Conservation (phyloP, 2,113 vertebrate species). For the Erinaceus europaeus region DNA sequence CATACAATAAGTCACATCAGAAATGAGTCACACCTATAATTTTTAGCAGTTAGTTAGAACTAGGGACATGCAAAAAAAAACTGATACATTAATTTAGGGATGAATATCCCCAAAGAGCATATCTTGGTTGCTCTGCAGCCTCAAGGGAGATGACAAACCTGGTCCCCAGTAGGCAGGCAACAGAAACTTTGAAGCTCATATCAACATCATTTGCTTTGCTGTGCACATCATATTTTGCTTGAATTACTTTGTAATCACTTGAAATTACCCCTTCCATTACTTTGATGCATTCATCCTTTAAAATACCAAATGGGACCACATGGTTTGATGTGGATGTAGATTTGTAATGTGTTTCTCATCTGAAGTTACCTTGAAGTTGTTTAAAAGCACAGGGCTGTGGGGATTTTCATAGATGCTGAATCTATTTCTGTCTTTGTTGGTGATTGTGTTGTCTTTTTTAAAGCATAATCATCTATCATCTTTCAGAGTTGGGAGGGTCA, state of each 20-base stretch:
- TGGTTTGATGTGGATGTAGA: background rate
- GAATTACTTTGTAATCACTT: conserved; percentile 55
- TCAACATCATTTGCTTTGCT: background rate
- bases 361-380: background rate
- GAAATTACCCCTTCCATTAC: conserved; percentile 38
- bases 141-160: background rate
- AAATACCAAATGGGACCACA: conserved; percentile 9
- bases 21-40: background rate
- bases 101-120: background rate
- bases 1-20: rapidly evolving
- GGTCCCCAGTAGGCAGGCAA: background rate
- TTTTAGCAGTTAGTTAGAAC: too few relatives aligned
- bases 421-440: background rate
- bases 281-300: conserved; percentile 46
- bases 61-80: too few relatives aligned
- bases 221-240: background rate
- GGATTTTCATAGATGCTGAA: background rate
- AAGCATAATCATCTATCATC: background rate
- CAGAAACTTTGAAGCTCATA: too few relatives aligned
- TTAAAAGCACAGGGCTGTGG: too few relatives aligned
- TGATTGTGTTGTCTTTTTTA: background rate
- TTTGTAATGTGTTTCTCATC: too few relatives aligned
- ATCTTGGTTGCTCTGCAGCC: background rate
- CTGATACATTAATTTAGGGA: background rate
- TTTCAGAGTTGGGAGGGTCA: background rate